Percentiles rank a stretch among this genome's conserved stretches.
Conservation (phyloP, 2,888 invertebrate genomes). For the Heliconius cydno region DNA sequence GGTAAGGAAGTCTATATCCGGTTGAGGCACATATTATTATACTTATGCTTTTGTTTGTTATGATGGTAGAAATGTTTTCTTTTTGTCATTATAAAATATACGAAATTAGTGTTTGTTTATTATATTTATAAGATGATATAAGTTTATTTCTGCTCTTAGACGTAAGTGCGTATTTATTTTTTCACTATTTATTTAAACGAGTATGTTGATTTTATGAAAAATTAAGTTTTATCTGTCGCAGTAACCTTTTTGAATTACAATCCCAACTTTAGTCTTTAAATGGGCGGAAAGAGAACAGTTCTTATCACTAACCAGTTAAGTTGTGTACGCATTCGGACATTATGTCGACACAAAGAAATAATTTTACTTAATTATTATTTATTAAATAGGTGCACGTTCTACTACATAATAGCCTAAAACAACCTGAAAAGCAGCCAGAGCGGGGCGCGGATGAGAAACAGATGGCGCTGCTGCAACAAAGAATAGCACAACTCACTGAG, state of each 20-base stretch:
- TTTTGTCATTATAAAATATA: not conserved
- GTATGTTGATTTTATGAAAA: too few species aligned
- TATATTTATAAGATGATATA: too few species aligned
- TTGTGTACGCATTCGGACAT: not conserved
- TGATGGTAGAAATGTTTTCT: not conserved
- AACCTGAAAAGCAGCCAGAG: conserved; percentile 63
- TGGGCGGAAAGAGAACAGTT: too few species aligned
- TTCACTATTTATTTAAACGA: too few species aligned
- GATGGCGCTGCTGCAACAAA: conserved; percentile 71
- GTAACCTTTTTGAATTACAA: too few species aligned
- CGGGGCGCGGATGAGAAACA: conserved; percentile 77
- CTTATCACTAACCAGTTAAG: not conserved
- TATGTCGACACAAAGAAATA: not conserved
- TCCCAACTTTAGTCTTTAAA: too few species aligned
- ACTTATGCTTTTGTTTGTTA: not conserved
- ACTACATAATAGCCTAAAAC: conserved; percentile 65
- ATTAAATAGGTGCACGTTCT: conserved; percentile 67
- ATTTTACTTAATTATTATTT: not conserved
- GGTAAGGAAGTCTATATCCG: conserved; percentile 15
- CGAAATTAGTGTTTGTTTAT: not conserved
- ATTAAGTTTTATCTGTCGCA: too few species aligned
- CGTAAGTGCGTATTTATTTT: too few species aligned
- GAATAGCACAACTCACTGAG: conserved; percentile 78
- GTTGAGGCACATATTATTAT: not conserved
- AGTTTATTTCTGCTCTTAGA: too few species aligned